Evolutionary conservation across 2,888 invertebrate species (phyloP), one percentile per base, ranked within the genome.

Genomic region (Pollenia angustigena): DNA sequence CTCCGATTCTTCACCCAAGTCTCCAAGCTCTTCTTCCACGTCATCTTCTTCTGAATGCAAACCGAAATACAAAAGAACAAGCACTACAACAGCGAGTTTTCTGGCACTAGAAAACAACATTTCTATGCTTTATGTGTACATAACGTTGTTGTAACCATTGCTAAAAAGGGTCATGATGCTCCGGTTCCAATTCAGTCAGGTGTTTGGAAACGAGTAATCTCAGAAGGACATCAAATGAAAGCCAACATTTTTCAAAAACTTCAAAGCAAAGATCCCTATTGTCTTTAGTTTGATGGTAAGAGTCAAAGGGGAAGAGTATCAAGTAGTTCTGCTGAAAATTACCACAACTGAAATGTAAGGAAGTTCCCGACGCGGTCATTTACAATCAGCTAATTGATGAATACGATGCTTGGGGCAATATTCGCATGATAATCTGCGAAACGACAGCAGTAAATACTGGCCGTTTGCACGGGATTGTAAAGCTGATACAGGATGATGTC

Each of bases 281-380:
- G 66, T 48, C 48, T 23, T 66, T 12, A 66, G 48, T 64, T 64
- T 64, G 64, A 64, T 64, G 46, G 44, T 46, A 64, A 64, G 46
- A 46, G 4, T 48, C 50, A 12, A 68, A 50, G 66, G 66, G 1
- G 23, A 50, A 68, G 68, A 32, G 32, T 50, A 50, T 68, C 48
- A 40, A 68, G 32, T 48, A 50, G 68, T 32, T 50, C 32, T 68
- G 48, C 68, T 68, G 32, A 14, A 68, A 50, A 68, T 32, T 50
- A 68, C 68, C 40, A 68, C 14, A 50, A 68, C 68, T 32, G 68
- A 64, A 64, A 64, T 64, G n/a, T n/a, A n/a, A n/a, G n/a, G n/a
- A 11, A 46, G 6, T 40, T 42, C 42, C 32, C n/a, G 60, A 42
- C 62, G n/a, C n/a, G n/a, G 44, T 16, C 44, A 62, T 62, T 62